phyloP scores from a whole-genome alignment of 37 sponge, comb jelly and placozoan species.

The Geodia barretti region DNA sequence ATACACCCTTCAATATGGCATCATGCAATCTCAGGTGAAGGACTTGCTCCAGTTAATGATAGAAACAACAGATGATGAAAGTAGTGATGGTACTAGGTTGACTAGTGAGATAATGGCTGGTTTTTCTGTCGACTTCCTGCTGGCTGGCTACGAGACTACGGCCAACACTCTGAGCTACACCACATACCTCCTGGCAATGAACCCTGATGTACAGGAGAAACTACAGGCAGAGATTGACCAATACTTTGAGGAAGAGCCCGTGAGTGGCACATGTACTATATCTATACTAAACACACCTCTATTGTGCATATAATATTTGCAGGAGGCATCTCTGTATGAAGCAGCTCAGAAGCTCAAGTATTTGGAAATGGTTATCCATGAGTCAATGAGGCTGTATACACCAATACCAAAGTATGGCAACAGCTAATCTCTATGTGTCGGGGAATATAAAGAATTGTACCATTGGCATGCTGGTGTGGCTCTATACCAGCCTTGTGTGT shows the following conservation, averaged over 20 bases:
- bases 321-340: conserved; percentile 72
- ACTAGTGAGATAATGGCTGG: conserved; percentile 55
- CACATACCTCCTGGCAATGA: conserved; percentile 67
- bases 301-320: not conserved
- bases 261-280: conserved; percentile 7
- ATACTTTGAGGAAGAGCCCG: conserved; percentile 60
- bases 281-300: not conserved
- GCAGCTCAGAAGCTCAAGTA: conserved; percentile 71
- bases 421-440: too few relatives aligned
- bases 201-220: conserved; percentile 71
- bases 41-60: conserved; percentile 74
- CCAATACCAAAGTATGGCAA: conserved; percentile 55
- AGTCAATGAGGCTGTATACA: conserved; percentile 78
- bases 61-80: conserved; percentile 47
- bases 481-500: too few relatives aligned
- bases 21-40: conserved; percentile 23
- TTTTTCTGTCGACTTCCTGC: conserved; percentile 56
- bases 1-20: not conserved
- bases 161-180: conserved; percentile 62
- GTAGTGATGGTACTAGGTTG: not conserved
- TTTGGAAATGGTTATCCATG: conserved; percentile 73
- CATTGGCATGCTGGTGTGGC: too few relatives aligned
- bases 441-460: too few relatives aligned
- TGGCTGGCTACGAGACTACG: conserved; percentile 90
- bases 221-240: conserved; percentile 55